Base-by-base conservation (phyloP, 2,888 invertebrate species). In the Polyommatus icarus region DNA sequence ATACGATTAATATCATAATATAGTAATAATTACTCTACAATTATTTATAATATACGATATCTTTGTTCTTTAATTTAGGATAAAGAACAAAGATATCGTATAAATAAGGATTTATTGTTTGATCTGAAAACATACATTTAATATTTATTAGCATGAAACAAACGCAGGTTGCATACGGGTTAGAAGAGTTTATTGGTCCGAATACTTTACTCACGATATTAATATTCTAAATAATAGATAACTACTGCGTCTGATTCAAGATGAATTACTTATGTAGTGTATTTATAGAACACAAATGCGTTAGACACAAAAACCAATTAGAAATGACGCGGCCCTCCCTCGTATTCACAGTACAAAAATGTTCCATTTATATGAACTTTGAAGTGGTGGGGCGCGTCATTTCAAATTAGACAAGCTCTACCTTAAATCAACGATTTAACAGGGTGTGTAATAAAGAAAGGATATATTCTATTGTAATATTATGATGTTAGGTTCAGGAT, bases 31-130 rank as follows among this genome's bases (percentile, higher is more conserved):
- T 10, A 24, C 24, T 24, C 24, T 61, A 61, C 24, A 61, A 61
- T 61, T 61, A 61, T 29, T 61, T 24, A 46, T 46, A 46, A 61
- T 4, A 61, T 12, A 61, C 24, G 12, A 29, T 67, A 67, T 18
- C 67, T 67, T 67, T 67, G 67, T 67, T 67, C 67, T 67, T 67
- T 67, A 15, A 24, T 20, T n/a, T n/a, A n/a, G n/a, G n/a, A n/a
- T n/a, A n/a, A n/a, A n/a, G n/a, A n/a, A n/a, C n/a, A n/a, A n/a
- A n/a, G n/a, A n/a, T n/a, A n/a, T n/a, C n/a, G n/a, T n/a, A n/a
- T n/a, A n/a, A n/a, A n/a, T n/a, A 61, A 67, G 15, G 29, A 67
- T 29, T 67, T 67, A 29, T 67, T 67, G 29, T 29, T 32, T 67
- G 29, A 12, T 12, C 29, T 29, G 2, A 15, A 29, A 15, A 67